Percentiles rank a stretch among this genome's conserved stretches.
These are phyloP conservation scores for Myripristis jacobus DNA, from an alignment of 2,797 vertebrate species.

Conservation along the genomic window DNA sequence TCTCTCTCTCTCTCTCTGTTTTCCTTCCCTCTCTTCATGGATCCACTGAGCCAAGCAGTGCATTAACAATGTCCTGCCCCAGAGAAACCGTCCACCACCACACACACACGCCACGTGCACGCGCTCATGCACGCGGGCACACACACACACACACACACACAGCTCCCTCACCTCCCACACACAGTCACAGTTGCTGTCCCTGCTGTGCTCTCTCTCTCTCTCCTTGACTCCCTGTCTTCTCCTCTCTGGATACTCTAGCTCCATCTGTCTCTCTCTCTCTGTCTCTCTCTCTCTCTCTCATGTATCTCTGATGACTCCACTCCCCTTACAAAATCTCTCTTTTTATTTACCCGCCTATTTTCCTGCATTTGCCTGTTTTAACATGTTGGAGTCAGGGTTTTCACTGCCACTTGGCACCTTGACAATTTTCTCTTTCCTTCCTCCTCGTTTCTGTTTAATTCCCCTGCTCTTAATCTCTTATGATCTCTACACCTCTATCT, in stretches of 20 bases:
- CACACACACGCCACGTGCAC: too few relatives aligned
- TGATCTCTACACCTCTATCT: too few relatives aligned
- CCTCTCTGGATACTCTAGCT: constrained; percentile 9
- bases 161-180: constrained; percentile 34
- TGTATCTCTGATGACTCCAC: not conserved
- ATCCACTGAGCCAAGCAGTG: constrained; percentile 65
- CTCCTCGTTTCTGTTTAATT: constrained; percentile 12
- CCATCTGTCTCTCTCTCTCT: constrained; percentile 12
- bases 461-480: too few relatives aligned
- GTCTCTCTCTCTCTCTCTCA: not conserved
- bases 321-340: not conserved
- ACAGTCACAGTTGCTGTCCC: constrained; percentile 48
- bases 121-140: too few relatives aligned
- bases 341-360: not conserved
- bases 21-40: constrained; percentile 51
- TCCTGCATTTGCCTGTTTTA: not conserved
- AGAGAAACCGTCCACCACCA: constrained; percentile 50
- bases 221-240: constrained; percentile 6
- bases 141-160: constrained; percentile 6
- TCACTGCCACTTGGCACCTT: not conserved
- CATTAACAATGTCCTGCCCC: constrained; percentile 61
- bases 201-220: not conserved
- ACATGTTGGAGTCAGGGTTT: too few relatives aligned
- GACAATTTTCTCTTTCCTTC: not conserved
- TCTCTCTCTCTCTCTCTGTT: constrained; percentile 3